These are phyloP conservation scores for Paradisaea rubra DNA, from an alignment of 2,113 vertebrate species.

Conservation along the genomic window DNA sequence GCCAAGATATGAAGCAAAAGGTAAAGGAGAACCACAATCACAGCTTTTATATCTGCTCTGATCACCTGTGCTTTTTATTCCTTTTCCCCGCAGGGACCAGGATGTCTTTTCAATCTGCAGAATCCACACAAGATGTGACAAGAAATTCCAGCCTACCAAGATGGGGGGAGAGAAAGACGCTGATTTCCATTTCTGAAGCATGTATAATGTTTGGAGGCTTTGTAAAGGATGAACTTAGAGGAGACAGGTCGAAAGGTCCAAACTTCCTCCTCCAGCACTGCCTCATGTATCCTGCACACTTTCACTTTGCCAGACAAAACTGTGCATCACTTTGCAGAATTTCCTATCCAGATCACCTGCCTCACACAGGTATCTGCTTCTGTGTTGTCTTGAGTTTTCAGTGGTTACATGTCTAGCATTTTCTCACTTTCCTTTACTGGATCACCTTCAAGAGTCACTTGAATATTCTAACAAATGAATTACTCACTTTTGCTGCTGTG, in stretches of 20 bases:
- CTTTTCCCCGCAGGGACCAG: background rate
- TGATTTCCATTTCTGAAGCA: background rate
- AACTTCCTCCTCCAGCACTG: background rate
- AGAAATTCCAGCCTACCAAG: background rate
- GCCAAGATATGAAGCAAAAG: background rate
- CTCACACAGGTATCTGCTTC: background rate
- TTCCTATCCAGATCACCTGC: background rate
- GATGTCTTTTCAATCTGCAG: background rate
- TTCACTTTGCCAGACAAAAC: rapidly evolving
- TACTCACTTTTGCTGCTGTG: background rate
- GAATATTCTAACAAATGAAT: background rate
- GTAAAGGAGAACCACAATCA: background rate
- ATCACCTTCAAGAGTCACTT: background rate
- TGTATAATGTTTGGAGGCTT: background rate
- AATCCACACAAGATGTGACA: background rate
- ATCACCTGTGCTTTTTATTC: background rate
- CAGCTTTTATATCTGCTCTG: background rate
- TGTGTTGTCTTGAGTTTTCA: background rate
- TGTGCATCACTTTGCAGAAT: background rate
- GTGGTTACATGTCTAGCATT: background rate
- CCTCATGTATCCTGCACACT: no score
- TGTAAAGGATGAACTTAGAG: background rate
- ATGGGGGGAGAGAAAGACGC: background rate
- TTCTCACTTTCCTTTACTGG: background rate
- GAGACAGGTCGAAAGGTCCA: background rate